Base-by-base conservation (phyloP, 2,113 vertebrate genomes). In the Octodon degus region DNA sequence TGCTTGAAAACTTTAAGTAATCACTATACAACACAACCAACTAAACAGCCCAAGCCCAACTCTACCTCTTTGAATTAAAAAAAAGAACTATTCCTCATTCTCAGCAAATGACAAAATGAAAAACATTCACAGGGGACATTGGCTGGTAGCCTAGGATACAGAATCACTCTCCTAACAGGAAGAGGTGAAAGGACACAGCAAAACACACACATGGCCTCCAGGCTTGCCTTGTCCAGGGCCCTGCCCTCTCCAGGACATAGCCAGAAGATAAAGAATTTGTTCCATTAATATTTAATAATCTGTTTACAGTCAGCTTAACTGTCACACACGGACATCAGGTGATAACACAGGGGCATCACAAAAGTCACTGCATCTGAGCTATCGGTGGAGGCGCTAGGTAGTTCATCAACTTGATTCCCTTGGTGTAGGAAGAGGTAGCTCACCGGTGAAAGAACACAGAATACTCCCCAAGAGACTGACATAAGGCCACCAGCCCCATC, bases 391-490 rank as follows among this genome's bases (percentile, higher is more conserved):
- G 65, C 2, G 80, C 55, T n/a, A 30, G n/a, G 62, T 14, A 43
- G 90, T 32, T 1, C 2, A 0, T 90, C 37, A 2, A 55, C 79
- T 68, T 84, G 55, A 90, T 95, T 86, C 92, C 92, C 86, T 92
- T 90, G 83, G 30, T 47, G 85, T 93, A 94, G 60, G 55, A 95
- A 93, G 97, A 98, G 97, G 97, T 97, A 97, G 97, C 24, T 97
- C 65, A 95, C 77, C 89, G 55, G 34, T 74, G 81, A 83, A 53
- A 90, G 82, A 47, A 24, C 20, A 86, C 80, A 90, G 25, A 77
- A 92, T 32, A 34, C 50, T 81, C 72, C 88, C 80, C 76, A 32
- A 55, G 58, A 94, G 50, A 55, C 68, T 70, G 53, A 88, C 7
- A 60, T 53, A 24, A 80, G 67, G 25, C 10, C 24, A 65, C 72